These are phyloP conservation scores for Cynoglossus semilaevis DNA, from an alignment of 2,113 vertebrate species.

Conservation along the genomic window DNA sequence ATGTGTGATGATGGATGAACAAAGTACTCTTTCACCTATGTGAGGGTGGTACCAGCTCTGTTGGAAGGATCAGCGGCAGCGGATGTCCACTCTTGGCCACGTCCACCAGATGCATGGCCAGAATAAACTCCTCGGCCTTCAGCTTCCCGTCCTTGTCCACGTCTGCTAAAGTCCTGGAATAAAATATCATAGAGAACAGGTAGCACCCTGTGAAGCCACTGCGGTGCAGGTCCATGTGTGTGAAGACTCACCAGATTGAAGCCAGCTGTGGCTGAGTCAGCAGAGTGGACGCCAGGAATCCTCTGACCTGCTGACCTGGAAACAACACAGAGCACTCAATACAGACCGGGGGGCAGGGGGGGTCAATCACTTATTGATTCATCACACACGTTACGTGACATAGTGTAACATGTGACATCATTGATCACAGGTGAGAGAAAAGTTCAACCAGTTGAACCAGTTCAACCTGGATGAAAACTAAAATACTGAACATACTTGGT, in stretches of 20 bases:
- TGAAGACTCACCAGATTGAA: slow-evolving; percentile 89
- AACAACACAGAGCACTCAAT: slow-evolving; percentile 24
- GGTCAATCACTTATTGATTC: no score
- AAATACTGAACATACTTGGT: no score
- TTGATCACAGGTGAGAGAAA: no score
- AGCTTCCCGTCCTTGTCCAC: slow-evolving; percentile 93
- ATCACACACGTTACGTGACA: no score
- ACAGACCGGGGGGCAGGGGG: neutral
- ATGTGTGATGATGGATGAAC: no score
- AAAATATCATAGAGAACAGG: no score
- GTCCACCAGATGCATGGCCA: slow-evolving; percentile 96
- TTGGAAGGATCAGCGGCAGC: slow-evolving; percentile 85
- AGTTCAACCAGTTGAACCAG: no score
- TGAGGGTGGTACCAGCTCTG: slow-evolving; percentile 86
- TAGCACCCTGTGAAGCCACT: no score
- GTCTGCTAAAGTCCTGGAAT: slow-evolving; percentile 88
- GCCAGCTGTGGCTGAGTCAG: slow-evolving; percentile 93
- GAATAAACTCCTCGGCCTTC: slow-evolving; percentile 93
- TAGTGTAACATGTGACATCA: no score
- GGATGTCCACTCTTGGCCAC: slow-evolving; percentile 87
- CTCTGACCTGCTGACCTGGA: slow-evolving; percentile 92
- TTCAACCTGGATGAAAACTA: no score
- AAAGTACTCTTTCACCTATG: slow-evolving; percentile 77
- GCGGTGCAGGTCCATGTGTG: slow-evolving; percentile 7
- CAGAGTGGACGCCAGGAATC: slow-evolving; percentile 88